These are phyloP conservation scores for Apistogramma diplotaenia DNA, from an alignment of 2,113 vertebrate species.

Conservation along the genomic window DNA sequence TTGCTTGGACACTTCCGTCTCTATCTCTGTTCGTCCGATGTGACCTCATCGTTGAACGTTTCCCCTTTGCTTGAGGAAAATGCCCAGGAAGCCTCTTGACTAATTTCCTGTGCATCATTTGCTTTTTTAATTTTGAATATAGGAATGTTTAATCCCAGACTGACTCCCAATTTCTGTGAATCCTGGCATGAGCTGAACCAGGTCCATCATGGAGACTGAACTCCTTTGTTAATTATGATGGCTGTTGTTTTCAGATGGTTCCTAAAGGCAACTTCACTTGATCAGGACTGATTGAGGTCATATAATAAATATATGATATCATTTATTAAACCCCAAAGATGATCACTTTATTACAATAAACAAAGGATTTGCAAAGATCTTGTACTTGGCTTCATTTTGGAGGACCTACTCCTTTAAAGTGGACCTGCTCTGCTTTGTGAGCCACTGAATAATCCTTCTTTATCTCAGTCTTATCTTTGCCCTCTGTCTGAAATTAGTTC, in stretches of 20 bases:
- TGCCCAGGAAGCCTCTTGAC: background rate
- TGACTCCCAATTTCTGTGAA: background rate
- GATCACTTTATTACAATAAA: no score
- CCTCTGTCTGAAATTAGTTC: no score
- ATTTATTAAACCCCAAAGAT: no score
- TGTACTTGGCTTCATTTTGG: no score
- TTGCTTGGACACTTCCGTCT: background rate
- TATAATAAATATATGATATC: no score
- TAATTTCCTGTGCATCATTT: background rate
- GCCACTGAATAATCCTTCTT: background rate
- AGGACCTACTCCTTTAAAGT: no score
- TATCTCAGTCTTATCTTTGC: background rate
- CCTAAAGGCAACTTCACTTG: background rate
- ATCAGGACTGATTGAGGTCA: background rate
- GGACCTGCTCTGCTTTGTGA: background rate
- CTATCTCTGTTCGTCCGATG: background rate
- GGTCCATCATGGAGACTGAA: background rate
- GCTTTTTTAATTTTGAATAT: background rate
- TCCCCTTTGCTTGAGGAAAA: background rate
- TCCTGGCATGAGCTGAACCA: background rate
- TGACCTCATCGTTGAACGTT: background rate
- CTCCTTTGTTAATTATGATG: background rate
- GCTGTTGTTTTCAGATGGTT: background rate
- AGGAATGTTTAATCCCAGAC: background rate
- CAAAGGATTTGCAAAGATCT: no score